Base-by-base conservation (phyloP, 1,140 invertebrate genomes). In the Protaetia brevitarsis region DNA sequence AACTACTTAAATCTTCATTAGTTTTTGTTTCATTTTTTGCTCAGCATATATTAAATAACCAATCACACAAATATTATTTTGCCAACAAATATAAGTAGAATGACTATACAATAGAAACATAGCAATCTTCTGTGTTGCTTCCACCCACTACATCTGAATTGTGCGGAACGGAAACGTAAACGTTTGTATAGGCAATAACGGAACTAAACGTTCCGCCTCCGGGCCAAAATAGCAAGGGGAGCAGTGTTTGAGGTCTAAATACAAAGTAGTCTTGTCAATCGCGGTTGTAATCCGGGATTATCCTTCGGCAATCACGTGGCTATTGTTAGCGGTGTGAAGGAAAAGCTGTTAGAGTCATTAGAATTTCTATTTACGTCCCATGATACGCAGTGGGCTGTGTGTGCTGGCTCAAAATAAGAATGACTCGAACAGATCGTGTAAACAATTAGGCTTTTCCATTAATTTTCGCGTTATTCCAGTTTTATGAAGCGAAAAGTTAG, bases 301-400 rank as follows among this genome's bases (percentile, higher is more conserved):
- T 76, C 75, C 73, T 68, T 67, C 60, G 59, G 72, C 73, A 76
- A 76, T 76, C 75, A 76, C 72, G 65, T 68, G 70, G 57, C 73
- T 67, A 76, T 76, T 76, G 75, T 76, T 64, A 69, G 67, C 60
- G 73, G 75, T 76, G 75, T 75, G 75, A 76, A 76, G 69, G 27
- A 58, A 67, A 72, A 68, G 69, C 68, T 70, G 69, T 59, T 60
- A 59, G 34, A 28, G 58, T 63, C 62, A 66, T 63, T 63, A 64
- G 37, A 64, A 64, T 64, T 64, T 64, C 63, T 41, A 64, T 64
- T 64, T 51, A 51, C 19, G 19, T 7, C 19, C 41, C 41, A 51
- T 51, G 41, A 51, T 51, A 51, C 19, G 37, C n/a, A n/a, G n/a
- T n/a, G 37, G 7, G 31, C 7, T 10, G n/a, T 6, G 10, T 10